Evolutionary conservation across 2,113 vertebrate species (phyloP).

Genomic region (Suricata suricatta): DNA sequence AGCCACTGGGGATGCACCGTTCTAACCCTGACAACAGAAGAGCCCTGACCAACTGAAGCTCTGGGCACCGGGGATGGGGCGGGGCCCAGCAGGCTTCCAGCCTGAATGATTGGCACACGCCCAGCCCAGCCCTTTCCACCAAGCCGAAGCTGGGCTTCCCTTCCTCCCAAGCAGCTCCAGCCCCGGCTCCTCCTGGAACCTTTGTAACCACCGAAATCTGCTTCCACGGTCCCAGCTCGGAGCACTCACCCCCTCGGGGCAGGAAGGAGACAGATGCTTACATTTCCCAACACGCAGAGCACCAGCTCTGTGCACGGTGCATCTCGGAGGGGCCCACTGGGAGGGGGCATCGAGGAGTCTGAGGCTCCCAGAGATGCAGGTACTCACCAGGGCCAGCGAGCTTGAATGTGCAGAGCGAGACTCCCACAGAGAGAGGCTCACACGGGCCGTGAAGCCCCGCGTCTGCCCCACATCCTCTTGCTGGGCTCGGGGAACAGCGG

Average conservation of each 20-base stretch:
- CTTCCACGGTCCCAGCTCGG: not conserved
- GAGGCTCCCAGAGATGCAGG: not conserved
- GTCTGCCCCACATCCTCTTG: accelerated
- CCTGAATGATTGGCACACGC: not conserved
- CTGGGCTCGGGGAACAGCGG: not conserved
- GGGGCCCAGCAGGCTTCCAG: not conserved
- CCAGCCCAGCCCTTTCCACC: not conserved
- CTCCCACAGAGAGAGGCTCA: not conserved
- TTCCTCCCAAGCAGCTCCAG: not conserved
- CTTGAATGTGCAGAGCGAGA: not conserved
- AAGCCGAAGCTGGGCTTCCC: too few species aligned
- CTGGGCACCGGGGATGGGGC: not conserved
- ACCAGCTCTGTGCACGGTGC: not conserved
- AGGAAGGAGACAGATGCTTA: not conserved
- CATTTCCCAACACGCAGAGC: not conserved
- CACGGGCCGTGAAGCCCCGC: accelerated
- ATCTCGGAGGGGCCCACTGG: not conserved
- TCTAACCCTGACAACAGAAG: too few species aligned
- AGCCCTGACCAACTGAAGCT: not conserved
- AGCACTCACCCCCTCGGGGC: not conserved
- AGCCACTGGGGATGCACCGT: not conserved
- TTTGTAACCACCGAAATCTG: not conserved
- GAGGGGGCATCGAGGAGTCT: accelerated
- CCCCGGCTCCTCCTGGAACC: not conserved
- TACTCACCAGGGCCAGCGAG: not conserved